These are phyloP conservation scores for Ceratoteleas bidentatus DNA, from an alignment of 1,140 invertebrate genomes.

Conservation along the genomic window DNA sequence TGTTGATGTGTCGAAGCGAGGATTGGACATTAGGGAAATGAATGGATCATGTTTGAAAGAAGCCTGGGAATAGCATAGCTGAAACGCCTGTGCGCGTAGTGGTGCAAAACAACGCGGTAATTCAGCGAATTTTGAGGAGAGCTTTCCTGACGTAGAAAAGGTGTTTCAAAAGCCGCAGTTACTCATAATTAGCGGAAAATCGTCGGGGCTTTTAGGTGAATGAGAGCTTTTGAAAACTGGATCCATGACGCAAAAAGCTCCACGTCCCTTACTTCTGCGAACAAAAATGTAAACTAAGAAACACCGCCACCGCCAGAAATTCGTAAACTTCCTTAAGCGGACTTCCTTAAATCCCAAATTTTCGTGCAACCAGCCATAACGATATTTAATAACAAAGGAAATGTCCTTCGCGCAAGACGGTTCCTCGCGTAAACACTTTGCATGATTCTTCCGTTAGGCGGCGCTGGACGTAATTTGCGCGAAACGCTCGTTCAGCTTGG, in stretches of 20 bases:
- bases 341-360: neutral
- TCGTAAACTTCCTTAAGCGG: neutral
- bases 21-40: constrained; percentile 11
- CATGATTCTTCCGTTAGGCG: neutral
- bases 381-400: neutral
- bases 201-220: constrained; percentile 71
- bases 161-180: constrained; percentile 73
- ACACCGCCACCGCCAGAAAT: neutral
- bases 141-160: constrained; percentile 48
- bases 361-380: neutral
- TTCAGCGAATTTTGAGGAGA: constrained; percentile 29
- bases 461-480: constrained; percentile 5
- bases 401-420: neutral
- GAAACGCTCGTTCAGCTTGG: neutral
- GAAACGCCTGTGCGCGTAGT: constrained; percentile 40
- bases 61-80: constrained; percentile 18
- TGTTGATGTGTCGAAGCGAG: neutral
- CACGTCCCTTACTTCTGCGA: constrained; percentile 32
- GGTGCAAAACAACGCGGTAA: constrained; percentile 51
- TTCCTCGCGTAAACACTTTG: neutral
- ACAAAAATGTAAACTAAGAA: constrained; percentile 22
- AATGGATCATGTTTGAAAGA: constrained; percentile 13
- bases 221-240: constrained; percentile 70
- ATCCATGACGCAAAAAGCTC: constrained; percentile 67
- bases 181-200: constrained; percentile 76